A percentile compares a stretch with the other conserved stretches of the same genome.
These are phyloP conservation scores for Drosophila borborema DNA, from an alignment of 2,888 invertebrate species.

Conservation along the genomic window DNA sequence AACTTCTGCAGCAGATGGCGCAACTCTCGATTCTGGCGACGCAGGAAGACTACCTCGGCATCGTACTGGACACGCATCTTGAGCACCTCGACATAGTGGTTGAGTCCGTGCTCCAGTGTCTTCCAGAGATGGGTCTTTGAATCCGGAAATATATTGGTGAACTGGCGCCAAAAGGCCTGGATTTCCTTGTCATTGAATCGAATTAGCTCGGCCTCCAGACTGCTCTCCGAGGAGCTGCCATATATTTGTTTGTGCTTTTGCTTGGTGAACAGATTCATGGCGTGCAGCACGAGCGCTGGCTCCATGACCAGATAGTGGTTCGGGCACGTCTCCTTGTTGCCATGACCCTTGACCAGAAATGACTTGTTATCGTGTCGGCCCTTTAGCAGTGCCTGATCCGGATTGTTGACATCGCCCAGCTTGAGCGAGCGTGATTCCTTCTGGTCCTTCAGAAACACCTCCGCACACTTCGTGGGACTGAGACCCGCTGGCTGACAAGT, in stretches of 20 bases:
- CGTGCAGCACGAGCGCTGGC: conserved; percentile 88
- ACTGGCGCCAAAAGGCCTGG: conserved; percentile 89
- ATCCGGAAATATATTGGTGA: conserved; percentile 87
- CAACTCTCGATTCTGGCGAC: conserved; percentile 89
- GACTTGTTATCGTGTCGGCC: background rate
- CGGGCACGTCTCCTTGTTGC: conserved; percentile 53
- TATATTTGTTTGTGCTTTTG: conserved; percentile 57
- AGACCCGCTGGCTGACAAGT: conserved; percentile 86
- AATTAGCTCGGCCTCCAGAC: conserved; percentile 55
- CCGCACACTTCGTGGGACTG: conserved; percentile 62
- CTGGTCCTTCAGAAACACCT: conserved; percentile 54
- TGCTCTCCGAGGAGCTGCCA: conserved; percentile 40
- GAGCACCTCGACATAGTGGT: conserved; percentile 83
- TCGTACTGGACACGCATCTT: conserved; percentile 89
- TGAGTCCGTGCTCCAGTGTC: conserved; percentile 83
- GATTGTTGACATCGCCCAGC: conserved; percentile 15
- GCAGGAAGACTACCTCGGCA: conserved; percentile 88
- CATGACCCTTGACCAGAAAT: conserved; percentile 6
- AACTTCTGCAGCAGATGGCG: conserved; percentile 88
- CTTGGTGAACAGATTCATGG: conserved; percentile 67
- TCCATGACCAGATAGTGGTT: conserved; percentile 89
- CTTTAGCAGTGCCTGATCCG: conserved; percentile 7
- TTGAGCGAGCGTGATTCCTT: conserved; percentile 16
- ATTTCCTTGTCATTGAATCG: conserved; percentile 85
- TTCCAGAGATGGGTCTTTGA: conserved; percentile 90